phyloP scores from a whole-genome alignment of 2,888 invertebrate species.

The Watsonalla binaria region DNA sequence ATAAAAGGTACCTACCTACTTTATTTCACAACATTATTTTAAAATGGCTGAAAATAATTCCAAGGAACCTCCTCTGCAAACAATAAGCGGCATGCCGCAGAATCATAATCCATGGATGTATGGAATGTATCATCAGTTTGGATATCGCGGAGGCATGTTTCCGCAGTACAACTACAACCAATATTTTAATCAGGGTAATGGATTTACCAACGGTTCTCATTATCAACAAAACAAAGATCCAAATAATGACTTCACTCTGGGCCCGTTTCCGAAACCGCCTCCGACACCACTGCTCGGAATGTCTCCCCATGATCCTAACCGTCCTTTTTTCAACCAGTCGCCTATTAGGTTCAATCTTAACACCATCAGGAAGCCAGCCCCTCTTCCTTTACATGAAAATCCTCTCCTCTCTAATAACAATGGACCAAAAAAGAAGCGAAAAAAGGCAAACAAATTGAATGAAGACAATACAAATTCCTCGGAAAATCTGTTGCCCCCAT shows the following conservation, averaged over 20 bases:
- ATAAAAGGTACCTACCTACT: too few relatives aligned
- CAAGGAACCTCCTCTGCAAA: conserved; percentile 70
- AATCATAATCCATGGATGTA: conserved; percentile 70
- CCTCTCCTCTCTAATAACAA: conserved; percentile 64
- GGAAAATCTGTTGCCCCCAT: conserved; percentile 61
- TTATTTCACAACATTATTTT: neutral
- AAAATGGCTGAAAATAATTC: conserved; percentile 60
- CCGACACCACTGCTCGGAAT: conserved; percentile 63
- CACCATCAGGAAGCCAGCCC: conserved; percentile 56
- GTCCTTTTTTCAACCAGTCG: conserved; percentile 64
- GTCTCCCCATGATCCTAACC: conserved; percentile 63
- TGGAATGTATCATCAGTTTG: conserved; percentile 59
- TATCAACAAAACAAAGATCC: conserved; percentile 52
- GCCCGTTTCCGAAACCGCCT: conserved; percentile 56
- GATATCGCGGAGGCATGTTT: conserved; percentile 63
- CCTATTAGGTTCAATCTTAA: conserved; percentile 73
- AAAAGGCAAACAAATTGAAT: conserved; percentile 79
- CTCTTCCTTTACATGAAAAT: conserved; percentile 60
- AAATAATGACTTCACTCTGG: conserved; percentile 42
- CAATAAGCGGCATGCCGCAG: conserved; percentile 62
- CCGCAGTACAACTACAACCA: conserved; percentile 69
- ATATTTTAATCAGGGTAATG: conserved; percentile 62
- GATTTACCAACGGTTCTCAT: conserved; percentile 42
- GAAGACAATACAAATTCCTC: conserved; percentile 52
- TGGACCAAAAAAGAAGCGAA: conserved; percentile 86